These are phyloP conservation scores for Oncorhynchus masou DNA, from an alignment of 2,113 vertebrate genomes.

Conservation along the genomic window DNA sequence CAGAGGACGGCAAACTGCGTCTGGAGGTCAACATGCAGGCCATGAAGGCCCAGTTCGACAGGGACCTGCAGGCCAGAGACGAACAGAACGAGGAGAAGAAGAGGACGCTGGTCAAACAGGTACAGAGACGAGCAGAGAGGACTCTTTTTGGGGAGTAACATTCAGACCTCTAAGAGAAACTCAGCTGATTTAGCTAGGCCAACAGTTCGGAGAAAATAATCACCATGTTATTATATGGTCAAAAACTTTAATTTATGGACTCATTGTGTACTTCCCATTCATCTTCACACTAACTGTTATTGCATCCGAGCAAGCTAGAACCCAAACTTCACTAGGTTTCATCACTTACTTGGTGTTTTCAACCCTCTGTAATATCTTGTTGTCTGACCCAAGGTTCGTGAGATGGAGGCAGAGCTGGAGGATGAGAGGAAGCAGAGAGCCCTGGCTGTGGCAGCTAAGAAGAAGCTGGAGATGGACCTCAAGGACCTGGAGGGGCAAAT, in stretches of 20 bases:
- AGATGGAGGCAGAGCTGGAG: conserved; percentile 94
- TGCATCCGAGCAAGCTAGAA: too few relatives aligned
- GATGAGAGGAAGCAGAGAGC: conserved; percentile 95
- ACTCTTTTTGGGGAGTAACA: too few relatives aligned
- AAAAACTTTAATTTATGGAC: too few relatives aligned
- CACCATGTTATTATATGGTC: too few relatives aligned
- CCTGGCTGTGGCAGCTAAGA: conserved; percentile 88
- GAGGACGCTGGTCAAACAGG: conserved; percentile 92
- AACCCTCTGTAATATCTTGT: background rate
- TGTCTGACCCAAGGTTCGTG: conserved; percentile 80
- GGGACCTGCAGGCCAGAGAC: conserved; percentile 88
- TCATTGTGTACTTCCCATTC: too few relatives aligned
- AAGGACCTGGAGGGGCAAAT: conserved; percentile 94
- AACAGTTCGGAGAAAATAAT: too few relatives aligned
- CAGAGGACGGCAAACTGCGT: conserved; percentile 93
- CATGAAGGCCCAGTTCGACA: conserved; percentile 96
- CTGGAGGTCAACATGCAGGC: conserved; percentile 99
- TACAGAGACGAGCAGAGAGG: conserved; percentile 36
- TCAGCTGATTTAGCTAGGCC: too few relatives aligned
- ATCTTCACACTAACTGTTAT: too few relatives aligned
- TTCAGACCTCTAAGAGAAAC: background rate
- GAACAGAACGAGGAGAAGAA: conserved; percentile 97
- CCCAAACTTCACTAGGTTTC: too few relatives aligned
- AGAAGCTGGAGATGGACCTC: conserved; percentile 97
- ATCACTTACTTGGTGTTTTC: too few relatives aligned